Evolutionary conservation across 2,888 invertebrate species (phyloP), one percentile per base, ranked within the genome.

Genomic region (Strigamia crassipes): DNA sequence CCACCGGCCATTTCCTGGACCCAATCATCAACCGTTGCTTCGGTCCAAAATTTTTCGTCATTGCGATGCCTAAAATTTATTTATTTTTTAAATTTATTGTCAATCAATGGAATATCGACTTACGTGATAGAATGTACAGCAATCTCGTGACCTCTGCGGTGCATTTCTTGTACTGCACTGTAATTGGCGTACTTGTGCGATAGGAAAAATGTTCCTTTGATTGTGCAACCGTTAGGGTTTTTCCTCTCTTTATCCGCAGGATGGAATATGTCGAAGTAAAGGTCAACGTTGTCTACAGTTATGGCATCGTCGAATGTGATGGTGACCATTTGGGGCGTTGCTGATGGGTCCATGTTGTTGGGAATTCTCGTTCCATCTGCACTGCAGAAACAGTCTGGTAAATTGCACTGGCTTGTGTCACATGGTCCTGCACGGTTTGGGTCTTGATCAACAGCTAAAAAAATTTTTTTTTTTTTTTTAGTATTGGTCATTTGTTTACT

Each of bases 1-100:
- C 92, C 94, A 21, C 96, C 96, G 79, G 96, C 96, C 96, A 96
- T 96, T 89, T 96, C 96, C 84, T 96, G 96, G 73, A 96, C 89
- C 96, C 96, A 96, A 88, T 94, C 95, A 86, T 94, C 96, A 88
- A 96, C 96, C 82, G 91, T 92, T 78, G 96, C 96, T 84, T 93
- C 91, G 10, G 91, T 91, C 96, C 96, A 96, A 89, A 96, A 96
- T 86, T 93, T 92, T 31, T 96, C 96, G 85, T 95, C 95, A 86
- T 96, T 95, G 87, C 96, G 95, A 90, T 96, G 86, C 2, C 84
- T 2, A 38, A 2, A 38, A 38, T 38, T 38, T 0, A 38, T 5
- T 38, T 38, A 4, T 9, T 38, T 38, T 2, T 5, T 4, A 38
- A 38, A 9, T 38, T 10, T 4, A 38, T 38, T 38, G 77, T 3